phyloP scores from a whole-genome alignment of 2,888 invertebrate species.

The Branchellion lobata region DNA sequence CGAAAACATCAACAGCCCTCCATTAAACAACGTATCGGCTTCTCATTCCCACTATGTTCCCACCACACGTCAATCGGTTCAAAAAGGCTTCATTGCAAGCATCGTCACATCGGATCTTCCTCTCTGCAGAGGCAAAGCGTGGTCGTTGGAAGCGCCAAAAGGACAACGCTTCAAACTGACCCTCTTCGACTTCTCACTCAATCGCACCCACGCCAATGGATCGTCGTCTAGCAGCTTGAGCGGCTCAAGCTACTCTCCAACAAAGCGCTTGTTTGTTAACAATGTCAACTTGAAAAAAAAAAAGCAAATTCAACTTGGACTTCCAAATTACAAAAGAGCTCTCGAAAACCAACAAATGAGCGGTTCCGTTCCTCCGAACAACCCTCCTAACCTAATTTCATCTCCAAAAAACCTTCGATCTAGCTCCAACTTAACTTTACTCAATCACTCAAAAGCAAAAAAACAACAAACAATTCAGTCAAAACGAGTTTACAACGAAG shows the following conservation, averaged over 20 bases:
- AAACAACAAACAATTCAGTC: too few relatives aligned
- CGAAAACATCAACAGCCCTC: too few relatives aligned
- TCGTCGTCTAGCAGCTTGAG: not conserved
- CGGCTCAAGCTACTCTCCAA: not conserved
- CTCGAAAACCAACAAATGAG: too few relatives aligned
- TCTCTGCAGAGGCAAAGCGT: constrained; percentile 33
- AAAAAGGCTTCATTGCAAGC: constrained; percentile 41
- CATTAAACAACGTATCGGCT: too few relatives aligned
- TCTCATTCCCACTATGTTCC: too few relatives aligned
- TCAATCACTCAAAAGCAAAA: too few relatives aligned
- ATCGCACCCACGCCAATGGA: not conserved
- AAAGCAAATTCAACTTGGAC: not conserved
- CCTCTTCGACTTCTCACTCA: constrained; percentile 42
- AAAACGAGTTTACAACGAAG: not conserved
- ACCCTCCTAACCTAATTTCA: not conserved
- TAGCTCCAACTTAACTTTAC: not conserved
- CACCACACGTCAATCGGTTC: too few relatives aligned
- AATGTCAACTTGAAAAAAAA: not conserved
- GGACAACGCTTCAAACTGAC: constrained; percentile 45
- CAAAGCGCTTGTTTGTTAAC: not conserved
- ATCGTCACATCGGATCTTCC: constrained; percentile 36
- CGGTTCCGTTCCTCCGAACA: too few relatives aligned
- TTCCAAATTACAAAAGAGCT: not conserved
- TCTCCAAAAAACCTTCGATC: not conserved
- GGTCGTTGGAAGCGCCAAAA: constrained; percentile 29